Base-by-base conservation (phyloP, 2,888 invertebrate species). In the Pristionchus maxplancki region DNA sequence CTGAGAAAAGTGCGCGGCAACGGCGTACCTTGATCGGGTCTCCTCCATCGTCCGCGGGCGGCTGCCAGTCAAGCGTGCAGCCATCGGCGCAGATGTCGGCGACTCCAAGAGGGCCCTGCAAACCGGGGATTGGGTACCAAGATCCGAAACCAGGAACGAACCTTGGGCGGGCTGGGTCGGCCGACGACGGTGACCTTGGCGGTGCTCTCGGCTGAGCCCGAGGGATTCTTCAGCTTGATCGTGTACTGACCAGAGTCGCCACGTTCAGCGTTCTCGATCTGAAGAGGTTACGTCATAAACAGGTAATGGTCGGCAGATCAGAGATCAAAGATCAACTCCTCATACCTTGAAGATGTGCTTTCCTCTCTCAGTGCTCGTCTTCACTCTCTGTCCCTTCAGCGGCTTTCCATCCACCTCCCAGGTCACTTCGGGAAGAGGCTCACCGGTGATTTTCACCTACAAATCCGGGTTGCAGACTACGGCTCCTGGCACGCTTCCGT, bases 61-160 rank as follows among this genome's bases (percentile, higher is more conserved):
- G 97, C 95, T 97, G 98, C 99, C 99, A 99, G 95, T 97, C 97
- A 71, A 99, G 96, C 20, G 97, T 97, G 95, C 98, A 98, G 3
- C 98, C 97, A 95, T 98, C 98, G 95, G 98, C 98, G 95, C 98
- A 98, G 17, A 99, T 96, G 95, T 98, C 98, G 0, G 97, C 97
- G 86, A 97, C 96, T 95, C 97, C 97, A 40, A 98, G 96, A 17
- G 98, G 98, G 90, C 98, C 98, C 95, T 88, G 37, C 4, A 58
- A 48, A 1, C 31, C n/a, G 24, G 5, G 11, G 40, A 34, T 67
- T 28, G 17, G 74, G 74, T 74, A 44, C 74, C 40, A 67, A 0
- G 34, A 62, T 6, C 5, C 37, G 67, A n/a, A 9, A 40, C 74
- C 74, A 40, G 20, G 0, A 2, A 28, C 78, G 78, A 48, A 92